A percentile compares a stretch with the other conserved stretches of the same genome.
These are phyloP conservation scores for Meriones unguiculatus DNA, from an alignment of 2,113 vertebrate species.

Conservation along the genomic window DNA sequence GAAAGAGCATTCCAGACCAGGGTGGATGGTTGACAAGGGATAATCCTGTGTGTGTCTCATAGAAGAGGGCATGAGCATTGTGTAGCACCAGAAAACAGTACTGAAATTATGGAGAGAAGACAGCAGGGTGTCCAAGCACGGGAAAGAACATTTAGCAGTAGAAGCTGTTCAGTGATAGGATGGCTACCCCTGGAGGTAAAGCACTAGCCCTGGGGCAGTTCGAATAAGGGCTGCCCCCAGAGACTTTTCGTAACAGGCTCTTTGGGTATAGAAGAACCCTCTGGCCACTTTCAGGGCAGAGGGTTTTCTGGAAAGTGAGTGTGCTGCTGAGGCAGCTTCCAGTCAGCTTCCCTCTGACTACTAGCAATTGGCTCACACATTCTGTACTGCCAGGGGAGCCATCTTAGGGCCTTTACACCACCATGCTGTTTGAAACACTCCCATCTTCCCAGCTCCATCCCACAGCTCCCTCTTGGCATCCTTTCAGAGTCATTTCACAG, in stretches of 20 bases:
- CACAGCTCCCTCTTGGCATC: background rate
- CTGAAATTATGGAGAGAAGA: conserved; percentile 24
- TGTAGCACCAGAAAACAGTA: background rate
- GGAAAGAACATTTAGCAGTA: conserved; percentile 5
- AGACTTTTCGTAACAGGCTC: conserved; percentile 6
- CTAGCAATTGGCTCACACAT: background rate
- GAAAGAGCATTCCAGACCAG: conserved; percentile 6
- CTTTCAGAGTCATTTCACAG: conserved; percentile 28
- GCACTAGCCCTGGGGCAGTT: background rate
- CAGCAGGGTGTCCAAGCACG: background rate
- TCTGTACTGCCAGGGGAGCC: conserved; percentile 4
- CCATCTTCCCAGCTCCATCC: background rate
- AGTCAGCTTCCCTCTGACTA: background rate
- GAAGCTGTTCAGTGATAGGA: conserved; percentile 37
- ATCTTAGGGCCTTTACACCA: background rate
- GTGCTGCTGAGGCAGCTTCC: background rate
- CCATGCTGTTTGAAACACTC: background rate
- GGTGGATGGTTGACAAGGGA: background rate
- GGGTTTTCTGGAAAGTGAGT: conserved; percentile 27
- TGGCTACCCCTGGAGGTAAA: background rate
- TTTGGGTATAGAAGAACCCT: conserved; percentile 13
- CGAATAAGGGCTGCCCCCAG: background rate
- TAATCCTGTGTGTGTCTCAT: background rate
- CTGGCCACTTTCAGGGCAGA: conserved; percentile 13
- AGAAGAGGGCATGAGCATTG: conserved; percentile 17